Base-by-base conservation (phyloP, 2,888 invertebrate species). In the Amphiduros pacificus region DNA sequence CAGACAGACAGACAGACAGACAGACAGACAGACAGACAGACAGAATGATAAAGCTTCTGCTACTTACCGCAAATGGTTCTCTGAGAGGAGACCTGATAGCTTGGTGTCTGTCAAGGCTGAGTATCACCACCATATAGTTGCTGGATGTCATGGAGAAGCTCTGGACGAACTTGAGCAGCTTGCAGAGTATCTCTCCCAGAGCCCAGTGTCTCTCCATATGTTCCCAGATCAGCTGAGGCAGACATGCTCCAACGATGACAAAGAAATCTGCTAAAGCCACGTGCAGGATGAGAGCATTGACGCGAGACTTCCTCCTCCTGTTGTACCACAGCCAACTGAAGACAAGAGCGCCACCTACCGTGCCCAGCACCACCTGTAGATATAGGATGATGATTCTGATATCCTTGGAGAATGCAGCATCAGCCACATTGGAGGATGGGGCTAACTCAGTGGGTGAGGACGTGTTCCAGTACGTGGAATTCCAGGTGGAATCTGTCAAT, bases 81-180 rank as follows among this genome's bases (percentile, higher is more conserved):
- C 74, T 71, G 9, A 82, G 73, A 0, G 82, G 82, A n/a, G 76
- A 65, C 22, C 77, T 63, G 28, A 82, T 81, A 32, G 82, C 82
- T 64, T 77, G 78, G 61, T 80, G 79, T 17, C 82, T 69, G 68
- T 82, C 82, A 9, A 81, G 62, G 27, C 81, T 81, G 31, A 82
- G 77, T 9, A 79, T 77, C 2, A 82, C 77, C 36, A 82, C 65
- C 77, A 81, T 78, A 66, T 78, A 78, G 44, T 77, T 78, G 64
- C 80, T 81, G 41, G 77, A 71, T 62, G 77, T 77, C 61, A 82
- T 74, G 22, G 77, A 67, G 56, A 79, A 78, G 36, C 77, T 79
- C 68, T 80, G 80, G 2, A 74, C 61, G 66, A 79, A 78, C 69
- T 82, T 82, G 56, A 82, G 66, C 24, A 78, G 62, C 56, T 76